These are phyloP conservation scores for Saguinus midas DNA, from an alignment of 2,113 vertebrate species.

Conservation along the genomic window DNA sequence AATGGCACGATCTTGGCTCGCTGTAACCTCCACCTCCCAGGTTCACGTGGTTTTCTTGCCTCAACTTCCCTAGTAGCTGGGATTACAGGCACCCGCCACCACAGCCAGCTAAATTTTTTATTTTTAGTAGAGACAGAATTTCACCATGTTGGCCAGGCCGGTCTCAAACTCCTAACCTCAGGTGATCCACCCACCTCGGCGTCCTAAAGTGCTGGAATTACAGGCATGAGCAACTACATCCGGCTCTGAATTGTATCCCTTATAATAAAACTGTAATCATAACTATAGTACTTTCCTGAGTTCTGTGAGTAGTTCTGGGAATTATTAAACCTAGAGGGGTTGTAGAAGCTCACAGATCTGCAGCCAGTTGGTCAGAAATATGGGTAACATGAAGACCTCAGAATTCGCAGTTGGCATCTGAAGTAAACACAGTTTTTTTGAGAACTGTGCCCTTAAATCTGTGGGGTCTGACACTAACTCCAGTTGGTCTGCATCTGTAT, in stretches of 20 bases:
- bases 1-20: no score
- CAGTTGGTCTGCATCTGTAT: neutral
- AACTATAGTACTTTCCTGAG: neutral
- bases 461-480: neutral
- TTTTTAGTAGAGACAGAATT: no score
- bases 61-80: no score
- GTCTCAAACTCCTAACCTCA: no score
- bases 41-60: no score
- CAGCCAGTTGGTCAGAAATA: neutral
- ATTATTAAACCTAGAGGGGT: neutral
- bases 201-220: no score
- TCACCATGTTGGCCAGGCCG: no score
- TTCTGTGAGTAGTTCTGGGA: neutral
- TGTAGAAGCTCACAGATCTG: neutral
- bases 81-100: no score
- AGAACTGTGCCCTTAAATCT: neutral
- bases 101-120: no score
- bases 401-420: neutral
- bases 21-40: no score
- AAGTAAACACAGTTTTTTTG: neutral
- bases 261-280: neutral
- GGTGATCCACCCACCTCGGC: no score
- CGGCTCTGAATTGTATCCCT: neutral
- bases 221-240: no score
- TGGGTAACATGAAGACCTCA: neutral